Evolutionary conservation across 1,140 invertebrate species (phyloP), one percentile per base, ranked within the genome.

Genomic region (Epicauta chinensis): DNA sequence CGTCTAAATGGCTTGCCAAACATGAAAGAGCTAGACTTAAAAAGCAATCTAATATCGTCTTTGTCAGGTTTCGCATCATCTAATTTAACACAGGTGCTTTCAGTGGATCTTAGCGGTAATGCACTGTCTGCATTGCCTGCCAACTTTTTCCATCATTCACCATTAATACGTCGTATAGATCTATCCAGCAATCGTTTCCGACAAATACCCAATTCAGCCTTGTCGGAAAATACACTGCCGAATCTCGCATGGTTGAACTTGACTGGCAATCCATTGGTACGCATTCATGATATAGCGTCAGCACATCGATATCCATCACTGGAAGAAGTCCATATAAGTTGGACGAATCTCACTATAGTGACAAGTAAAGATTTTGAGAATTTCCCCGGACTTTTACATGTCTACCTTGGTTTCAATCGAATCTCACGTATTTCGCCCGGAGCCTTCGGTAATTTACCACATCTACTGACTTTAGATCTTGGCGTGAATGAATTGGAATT

Each of bases 311-410:
- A 84, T 68, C 83, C 85, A n/a, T 69, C 80, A 9, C 73, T 93
- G 0, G 81, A 89, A 66, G 87, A 91, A 68, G 75, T 94, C 6
- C 82, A 88, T 62, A 84, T 93, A 46, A 84, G 81, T 37, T 77
- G 80, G 14, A 93, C 90, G 1, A 93, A 93, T 67, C 72, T 94
- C 10, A 88, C 81, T 1, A 84, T 93, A 41, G 77, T 95, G 3
- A 91, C 89, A 0, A 89, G 87, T 36, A 87, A 86, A 62, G 91
- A 93, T 60, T 93, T 95, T 63, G 83, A 89, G 62, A 81, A 86
- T n/a, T 93, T 93, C 60, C 84, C 87, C 2, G 79, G 81, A 0
- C 72, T 95, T 7, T 77, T 86, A 58, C 83, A 84, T 60, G 73
- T 94, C 12, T 84, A 82, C 55, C 68, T 95, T 31, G 74, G 77